A percentile compares a stretch with the other conserved stretches of the same genome.
These are phyloP conservation scores for Oppia nitens DNA, from an alignment of 1,140 invertebrate genomes.

Conservation along the genomic window DNA sequence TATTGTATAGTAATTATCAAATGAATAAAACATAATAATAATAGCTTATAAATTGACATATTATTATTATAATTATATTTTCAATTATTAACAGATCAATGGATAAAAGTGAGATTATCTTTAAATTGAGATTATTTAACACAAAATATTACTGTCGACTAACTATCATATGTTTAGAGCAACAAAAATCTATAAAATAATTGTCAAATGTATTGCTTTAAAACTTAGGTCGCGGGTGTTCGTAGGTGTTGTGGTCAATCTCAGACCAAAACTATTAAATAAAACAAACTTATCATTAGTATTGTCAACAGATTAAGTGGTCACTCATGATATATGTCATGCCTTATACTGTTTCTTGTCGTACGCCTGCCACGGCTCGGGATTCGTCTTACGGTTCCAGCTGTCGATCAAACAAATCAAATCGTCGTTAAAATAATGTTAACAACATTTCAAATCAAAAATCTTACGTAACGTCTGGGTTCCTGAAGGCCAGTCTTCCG, in stretches of 20 bases:
- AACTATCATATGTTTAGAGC: too few relatives aligned
- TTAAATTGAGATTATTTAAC: too few relatives aligned
- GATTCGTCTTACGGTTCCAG: conserved; percentile 48
- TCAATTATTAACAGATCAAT: too few relatives aligned
- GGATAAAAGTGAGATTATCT: too few relatives aligned
- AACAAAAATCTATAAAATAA: too few relatives aligned
- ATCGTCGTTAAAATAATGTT: not conserved
- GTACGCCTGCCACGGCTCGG: conserved; percentile 62
- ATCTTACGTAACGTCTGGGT: conserved; percentile 45
- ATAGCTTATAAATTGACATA: too few relatives aligned
- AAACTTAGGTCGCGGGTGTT: not conserved
- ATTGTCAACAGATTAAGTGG: not conserved
- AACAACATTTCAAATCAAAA: too few relatives aligned
- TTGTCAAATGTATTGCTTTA: not conserved
- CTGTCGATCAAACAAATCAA: conserved; percentile 22
- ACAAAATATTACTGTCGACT: too few relatives aligned
- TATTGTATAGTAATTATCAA: too few relatives aligned
- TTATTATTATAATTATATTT: too few relatives aligned
- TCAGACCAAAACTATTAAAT: not conserved
- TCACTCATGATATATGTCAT: conserved; percentile 11
- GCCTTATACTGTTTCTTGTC: conserved; percentile 64
- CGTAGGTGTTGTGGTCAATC: not conserved
- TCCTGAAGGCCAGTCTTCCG: conserved; percentile 45
- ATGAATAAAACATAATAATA: too few relatives aligned
- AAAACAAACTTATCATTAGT: not conserved